phyloP scores from a whole-genome alignment of 2,888 invertebrate genomes.

The Lasioglossum malachurum region DNA sequence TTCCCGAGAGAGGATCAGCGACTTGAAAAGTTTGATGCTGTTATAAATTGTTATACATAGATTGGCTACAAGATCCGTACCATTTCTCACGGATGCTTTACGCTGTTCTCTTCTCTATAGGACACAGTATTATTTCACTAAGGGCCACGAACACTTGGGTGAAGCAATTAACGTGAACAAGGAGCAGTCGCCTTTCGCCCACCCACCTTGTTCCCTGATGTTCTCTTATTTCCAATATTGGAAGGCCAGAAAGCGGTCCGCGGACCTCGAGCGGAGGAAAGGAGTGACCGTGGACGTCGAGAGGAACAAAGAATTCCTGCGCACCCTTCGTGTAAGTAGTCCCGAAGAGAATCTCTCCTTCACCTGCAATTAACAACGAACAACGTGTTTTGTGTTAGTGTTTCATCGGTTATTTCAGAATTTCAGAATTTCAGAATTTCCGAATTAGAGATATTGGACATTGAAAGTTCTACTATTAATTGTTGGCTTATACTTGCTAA shows the following conservation, averaged over 20 bases:
- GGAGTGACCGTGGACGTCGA: slow-evolving; percentile 77
- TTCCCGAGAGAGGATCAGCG: background rate
- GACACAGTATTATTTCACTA: slow-evolving; percentile 77
- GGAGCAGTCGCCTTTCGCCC: slow-evolving; percentile 84
- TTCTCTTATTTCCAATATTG: slow-evolving; percentile 84
- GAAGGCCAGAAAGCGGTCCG: slow-evolving; percentile 81
- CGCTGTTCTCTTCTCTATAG: slow-evolving; percentile 49
- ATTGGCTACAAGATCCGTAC: background rate
- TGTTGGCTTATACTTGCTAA: background rate
- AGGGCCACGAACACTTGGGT: slow-evolving; percentile 74
- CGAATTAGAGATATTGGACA: no score
- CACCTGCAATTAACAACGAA: background rate
- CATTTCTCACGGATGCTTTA: background rate
- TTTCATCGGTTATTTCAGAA: no score
- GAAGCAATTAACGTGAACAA: slow-evolving; percentile 78
- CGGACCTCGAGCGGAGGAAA: slow-evolving; percentile 65
- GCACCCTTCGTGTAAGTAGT: slow-evolving; percentile 86
- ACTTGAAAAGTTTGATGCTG: background rate
- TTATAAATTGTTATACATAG: background rate
- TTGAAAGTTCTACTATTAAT: background rate
- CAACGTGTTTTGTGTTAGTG: background rate
- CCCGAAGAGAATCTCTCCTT: background rate
- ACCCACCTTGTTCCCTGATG: slow-evolving; percentile 84
- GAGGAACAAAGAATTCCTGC: slow-evolving; percentile 85
- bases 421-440: no score